A percentile compares a stretch with the other conserved stretches of the same genome.
Evolutionary conservation across 2,888 invertebrate genomes (phyloP).

Genomic region (Lepidocyrtoides sp.): DNA sequence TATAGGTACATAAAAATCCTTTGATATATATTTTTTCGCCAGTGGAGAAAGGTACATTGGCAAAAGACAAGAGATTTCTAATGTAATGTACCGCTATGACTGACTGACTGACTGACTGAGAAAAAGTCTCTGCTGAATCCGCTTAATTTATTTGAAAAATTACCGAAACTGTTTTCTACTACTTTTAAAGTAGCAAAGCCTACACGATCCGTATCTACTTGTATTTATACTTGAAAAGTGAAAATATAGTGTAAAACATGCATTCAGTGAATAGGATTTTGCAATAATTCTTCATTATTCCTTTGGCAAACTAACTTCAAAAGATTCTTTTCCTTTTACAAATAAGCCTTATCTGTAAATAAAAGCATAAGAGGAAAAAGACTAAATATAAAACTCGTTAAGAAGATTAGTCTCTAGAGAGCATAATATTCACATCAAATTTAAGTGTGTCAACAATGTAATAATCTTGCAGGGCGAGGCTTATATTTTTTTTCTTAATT

Average conservation of each 20-base stretch:
- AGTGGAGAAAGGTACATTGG: neutral
- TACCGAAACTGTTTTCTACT: neutral
- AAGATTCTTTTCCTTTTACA: neutral
- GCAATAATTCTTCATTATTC: neutral
- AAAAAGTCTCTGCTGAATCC: neutral
- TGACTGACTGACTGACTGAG: neutral
- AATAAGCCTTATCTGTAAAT: neutral
- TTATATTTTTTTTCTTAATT: neutral
- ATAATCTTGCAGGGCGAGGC: neutral
- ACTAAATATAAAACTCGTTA: conserved; percentile 52
- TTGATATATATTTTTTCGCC: too few relatives aligned
- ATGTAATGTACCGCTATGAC: neutral
- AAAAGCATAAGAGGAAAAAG: neutral
- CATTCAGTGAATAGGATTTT: neutral
- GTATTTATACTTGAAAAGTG: neutral
- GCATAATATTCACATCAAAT: conserved; percentile 1
- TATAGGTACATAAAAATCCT: too few relatives aligned
- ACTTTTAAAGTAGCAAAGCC: neutral
- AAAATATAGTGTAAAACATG: neutral
- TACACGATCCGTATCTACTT: neutral
- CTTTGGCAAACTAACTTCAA: neutral
- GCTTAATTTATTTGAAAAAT: conserved; percentile 30
- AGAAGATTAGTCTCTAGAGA: conserved; percentile 11
- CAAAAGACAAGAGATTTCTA: conserved; percentile 6
- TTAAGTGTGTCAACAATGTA: neutral